phyloP scores from a whole-genome alignment of 2,113 vertebrate species.

The Lagopus muta region DNA sequence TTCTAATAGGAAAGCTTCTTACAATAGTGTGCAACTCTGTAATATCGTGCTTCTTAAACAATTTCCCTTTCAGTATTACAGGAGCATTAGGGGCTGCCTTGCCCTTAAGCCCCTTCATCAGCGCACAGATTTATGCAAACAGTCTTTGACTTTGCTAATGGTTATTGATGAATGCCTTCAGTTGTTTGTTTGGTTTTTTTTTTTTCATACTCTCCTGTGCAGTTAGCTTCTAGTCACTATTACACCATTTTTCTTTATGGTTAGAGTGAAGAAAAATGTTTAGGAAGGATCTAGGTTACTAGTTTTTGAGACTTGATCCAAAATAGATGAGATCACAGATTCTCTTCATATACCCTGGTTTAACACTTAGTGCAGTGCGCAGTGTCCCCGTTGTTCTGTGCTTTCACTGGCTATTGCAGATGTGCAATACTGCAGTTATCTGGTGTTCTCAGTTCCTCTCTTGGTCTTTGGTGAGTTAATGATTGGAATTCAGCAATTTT shows the following conservation, averaged over 20 bases:
- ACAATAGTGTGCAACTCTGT: not conserved
- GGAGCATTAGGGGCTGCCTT: not conserved
- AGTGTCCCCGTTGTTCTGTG: not conserved
- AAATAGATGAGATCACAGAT: not conserved
- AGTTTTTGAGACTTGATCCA: not conserved
- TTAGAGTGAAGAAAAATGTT: not conserved
- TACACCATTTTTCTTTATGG: not conserved
- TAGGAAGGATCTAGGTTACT: constrained; percentile 16
- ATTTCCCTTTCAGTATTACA: not conserved
- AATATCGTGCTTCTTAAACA: not conserved
- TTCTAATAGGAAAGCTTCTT: not conserved
- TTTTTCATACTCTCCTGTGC: not conserved
- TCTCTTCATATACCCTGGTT: not conserved
- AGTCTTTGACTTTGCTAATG: not conserved
- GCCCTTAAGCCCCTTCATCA: not conserved
- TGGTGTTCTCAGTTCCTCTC: not conserved
- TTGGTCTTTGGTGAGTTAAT: not conserved
- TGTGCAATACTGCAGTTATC: not conserved
- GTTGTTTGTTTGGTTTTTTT: not conserved
- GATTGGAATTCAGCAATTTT: not conserved
- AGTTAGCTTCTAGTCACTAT: not conserved
- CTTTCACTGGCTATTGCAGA: constrained; percentile 4
- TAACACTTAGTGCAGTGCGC: not conserved
- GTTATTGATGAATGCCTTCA: not conserved
- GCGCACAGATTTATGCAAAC: not conserved